Base-by-base conservation (phyloP, 1,140 invertebrate genomes). In the Sitobion miscanthi region DNA sequence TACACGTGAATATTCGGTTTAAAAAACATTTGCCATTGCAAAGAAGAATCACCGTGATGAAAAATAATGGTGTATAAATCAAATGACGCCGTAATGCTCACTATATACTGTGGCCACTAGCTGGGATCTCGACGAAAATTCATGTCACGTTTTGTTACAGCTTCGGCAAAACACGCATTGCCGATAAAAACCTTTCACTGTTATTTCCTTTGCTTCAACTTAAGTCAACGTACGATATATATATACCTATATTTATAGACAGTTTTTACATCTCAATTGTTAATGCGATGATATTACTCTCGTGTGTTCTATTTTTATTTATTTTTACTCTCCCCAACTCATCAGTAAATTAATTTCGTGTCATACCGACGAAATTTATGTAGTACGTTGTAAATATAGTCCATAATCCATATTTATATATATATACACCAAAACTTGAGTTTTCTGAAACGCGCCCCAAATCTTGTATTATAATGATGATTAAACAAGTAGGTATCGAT, bases 31-130 rank as follows among this genome's bases (percentile, higher is more conserved):
- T 35, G 30, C 30, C 45, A 69, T 90, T 42, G 21, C 30, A 54
- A 38, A 25, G 57, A 91, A 49, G 47, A 92, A 92, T 92, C n/a
- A 38, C 45, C 47, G 69, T 92, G 83, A 92, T 92, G 90, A 92
- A 92, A 92, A 92, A 57, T 82, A 92, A 92, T 92, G 69, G 62
- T 11, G 38, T 83, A 92, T 92, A 92, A 92, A 92, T 92, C 90
- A 92, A 83, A 92, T 23, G 45, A 54, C 47, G 62, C 25, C 47
- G 25, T 47, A 77, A 69, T 92, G 30, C 21, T 25, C 30, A 42
- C 25, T 21, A 21, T 54, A 54, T 77, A n/a, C 30, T 20, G 9
- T 25, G 11, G 54, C 90, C 20, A 91, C 45, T 69, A n/a, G 62
- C n/a, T 49, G 3, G n/a, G 30, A 82, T 42, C 14, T 49, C n/a